These are phyloP conservation scores for Amblyopsis rosae DNA, from an alignment of 2,113 vertebrate genomes.

Conservation along the genomic window DNA sequence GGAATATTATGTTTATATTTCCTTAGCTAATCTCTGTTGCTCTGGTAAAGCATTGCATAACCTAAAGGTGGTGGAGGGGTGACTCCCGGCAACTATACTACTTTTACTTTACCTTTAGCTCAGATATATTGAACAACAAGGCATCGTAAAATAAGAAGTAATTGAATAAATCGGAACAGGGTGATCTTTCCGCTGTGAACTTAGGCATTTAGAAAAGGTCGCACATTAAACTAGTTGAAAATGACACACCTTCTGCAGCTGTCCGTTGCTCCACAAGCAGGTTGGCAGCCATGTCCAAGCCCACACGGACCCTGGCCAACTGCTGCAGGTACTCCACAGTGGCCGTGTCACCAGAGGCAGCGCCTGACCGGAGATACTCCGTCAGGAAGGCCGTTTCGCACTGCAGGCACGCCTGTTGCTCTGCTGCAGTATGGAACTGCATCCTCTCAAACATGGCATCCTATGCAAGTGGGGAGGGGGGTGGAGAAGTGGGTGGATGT, in stretches of 20 bases:
- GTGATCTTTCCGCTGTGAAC: background rate
- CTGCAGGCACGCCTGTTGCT: constrained; percentile 33
- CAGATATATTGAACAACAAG: too few relatives aligned
- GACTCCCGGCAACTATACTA: too few relatives aligned
- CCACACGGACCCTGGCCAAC: constrained; percentile 82
- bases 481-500: background rate
- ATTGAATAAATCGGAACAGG: too few relatives aligned
- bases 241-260: constrained; percentile 33
- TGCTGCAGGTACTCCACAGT: constrained; percentile 83
- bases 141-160: too few relatives aligned
- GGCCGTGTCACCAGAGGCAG: constrained; percentile 8
- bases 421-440: constrained; percentile 58
- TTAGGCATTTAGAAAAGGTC: too few relatives aligned
- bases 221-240: background rate
- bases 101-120: too few relatives aligned
- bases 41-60: too few relatives aligned
- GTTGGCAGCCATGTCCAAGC: constrained; percentile 78
- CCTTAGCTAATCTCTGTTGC: too few relatives aligned
- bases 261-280: constrained; percentile 63
- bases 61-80: too few relatives aligned
- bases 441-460: constrained; percentile 87
- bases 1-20: too few relatives aligned
- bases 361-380: constrained; percentile 58
- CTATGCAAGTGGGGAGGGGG: constrained; percentile 60
- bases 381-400: constrained; percentile 45